Percentiles rank a stretch among this genome's conserved stretches.
These are phyloP conservation scores for Protonibea diacanthus DNA, from an alignment of 2,797 vertebrate species.

Conservation along the genomic window DNA sequence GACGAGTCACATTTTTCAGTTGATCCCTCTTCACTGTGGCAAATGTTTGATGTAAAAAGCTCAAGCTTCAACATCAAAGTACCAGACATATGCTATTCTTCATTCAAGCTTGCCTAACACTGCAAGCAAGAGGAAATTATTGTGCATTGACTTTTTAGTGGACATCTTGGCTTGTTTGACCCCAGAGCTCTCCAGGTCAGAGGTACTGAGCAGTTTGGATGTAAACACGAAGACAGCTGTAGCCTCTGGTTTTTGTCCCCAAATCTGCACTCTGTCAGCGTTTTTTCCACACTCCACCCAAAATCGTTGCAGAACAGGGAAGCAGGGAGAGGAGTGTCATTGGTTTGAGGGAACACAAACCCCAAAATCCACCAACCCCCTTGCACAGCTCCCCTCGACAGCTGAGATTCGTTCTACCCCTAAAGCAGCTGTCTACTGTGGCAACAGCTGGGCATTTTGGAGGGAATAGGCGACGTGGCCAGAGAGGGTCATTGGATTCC, in stretches of 20 bases:
- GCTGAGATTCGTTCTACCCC: slow-evolving; percentile 83
- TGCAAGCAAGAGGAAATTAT: not conserved
- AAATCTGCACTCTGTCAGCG: slow-evolving; percentile 74
- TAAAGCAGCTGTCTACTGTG: slow-evolving; percentile 79
- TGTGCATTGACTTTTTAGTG: not conserved
- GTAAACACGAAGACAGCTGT: slow-evolving; percentile 71
- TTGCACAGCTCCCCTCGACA: slow-evolving; percentile 66
- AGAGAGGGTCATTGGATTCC: slow-evolving; percentile 54
- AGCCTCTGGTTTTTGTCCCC: slow-evolving; percentile 53
- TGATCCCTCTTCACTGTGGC: slow-evolving; percentile 2
- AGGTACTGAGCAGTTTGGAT: slow-evolving; percentile 29
- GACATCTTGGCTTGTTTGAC: slow-evolving; percentile 45
- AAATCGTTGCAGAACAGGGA: slow-evolving; percentile 27
- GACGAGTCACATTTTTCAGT: not conserved
- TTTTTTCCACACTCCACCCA: slow-evolving; percentile 67
- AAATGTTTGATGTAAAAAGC: slow-evolving; percentile 15
- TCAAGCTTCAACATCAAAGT: slow-evolving; percentile 24
- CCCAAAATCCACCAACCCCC: slow-evolving; percentile 62
- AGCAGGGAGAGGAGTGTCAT: slow-evolving; percentile 48
- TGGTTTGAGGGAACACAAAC: slow-evolving; percentile 55
- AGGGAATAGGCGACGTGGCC: slow-evolving; percentile 74
- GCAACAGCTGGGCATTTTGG: slow-evolving; percentile 86
- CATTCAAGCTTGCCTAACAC: slow-evolving; percentile 6
- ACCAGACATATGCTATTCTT: not conserved
- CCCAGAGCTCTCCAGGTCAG: slow-evolving; percentile 24